Conservation (phyloP, 2,888 invertebrate species). For the Agrypnus murinus region DNA sequence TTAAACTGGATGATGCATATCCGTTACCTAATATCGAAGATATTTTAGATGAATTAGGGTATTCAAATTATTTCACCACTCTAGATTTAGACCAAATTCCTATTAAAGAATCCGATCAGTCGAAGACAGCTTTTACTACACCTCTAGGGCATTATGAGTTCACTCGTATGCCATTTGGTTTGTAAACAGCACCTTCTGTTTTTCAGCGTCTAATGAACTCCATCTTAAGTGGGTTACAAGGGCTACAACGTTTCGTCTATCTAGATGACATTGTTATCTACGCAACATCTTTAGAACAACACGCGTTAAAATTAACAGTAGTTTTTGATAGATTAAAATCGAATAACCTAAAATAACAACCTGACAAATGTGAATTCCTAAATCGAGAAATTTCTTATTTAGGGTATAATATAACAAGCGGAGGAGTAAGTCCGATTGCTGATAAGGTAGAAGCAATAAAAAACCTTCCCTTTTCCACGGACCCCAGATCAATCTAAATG, state of each 20-base stretch:
- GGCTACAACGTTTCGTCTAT: conserved; percentile 61
- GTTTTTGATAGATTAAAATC: no score
- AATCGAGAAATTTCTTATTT: conserved; percentile 42
- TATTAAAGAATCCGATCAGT: conserved; percentile 41
- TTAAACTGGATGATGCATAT: conserved; percentile 58
- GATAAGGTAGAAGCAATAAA: conserved; percentile 52
- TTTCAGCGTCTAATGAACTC: conserved; percentile 62
- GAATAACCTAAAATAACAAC: no score
- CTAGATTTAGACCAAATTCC: conserved; percentile 43
- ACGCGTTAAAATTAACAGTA: no score
- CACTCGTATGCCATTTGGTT: no score
- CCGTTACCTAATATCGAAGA: no score
- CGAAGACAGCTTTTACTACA: conserved; percentile 58
- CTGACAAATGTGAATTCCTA: conserved; percentile 55
- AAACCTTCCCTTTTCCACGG: conserved; percentile 51
- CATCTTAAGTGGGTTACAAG: conserved; percentile 57
- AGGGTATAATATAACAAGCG: conserved; percentile 18
- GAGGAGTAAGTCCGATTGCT: conserved; percentile 54
- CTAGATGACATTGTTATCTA: no score
- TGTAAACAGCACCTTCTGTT: no score
- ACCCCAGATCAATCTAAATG: conserved; percentile 14
- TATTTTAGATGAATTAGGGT: conserved; percentile 59
- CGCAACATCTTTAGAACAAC: conserved; percentile 58
- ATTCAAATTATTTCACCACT: conserved; percentile 50
- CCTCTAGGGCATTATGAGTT: no score